A percentile compares a stretch with the other conserved stretches of the same genome.
Evolutionary conservation across 2,888 invertebrate genomes (phyloP).

Genomic region (Hecatera dysodea): DNA sequence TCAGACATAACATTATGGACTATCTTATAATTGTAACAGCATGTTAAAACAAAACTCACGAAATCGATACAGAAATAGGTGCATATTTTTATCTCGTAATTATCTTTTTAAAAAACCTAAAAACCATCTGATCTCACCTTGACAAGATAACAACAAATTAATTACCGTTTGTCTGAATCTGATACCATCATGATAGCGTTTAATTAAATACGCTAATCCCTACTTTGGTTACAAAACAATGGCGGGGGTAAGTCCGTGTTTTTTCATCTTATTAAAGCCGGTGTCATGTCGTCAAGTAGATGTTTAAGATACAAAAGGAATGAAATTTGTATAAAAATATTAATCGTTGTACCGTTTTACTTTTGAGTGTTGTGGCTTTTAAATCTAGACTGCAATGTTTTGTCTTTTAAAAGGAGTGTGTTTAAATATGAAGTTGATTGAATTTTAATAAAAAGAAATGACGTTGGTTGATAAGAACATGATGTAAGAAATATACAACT

Average conservation of each 20-base stretch:
- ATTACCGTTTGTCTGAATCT: conserved; percentile 58
- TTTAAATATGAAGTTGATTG: neutral
- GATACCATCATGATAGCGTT: conserved; percentile 65
- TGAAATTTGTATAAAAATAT: conserved; percentile 20
- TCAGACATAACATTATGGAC: too few relatives aligned
- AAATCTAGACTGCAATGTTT: neutral
- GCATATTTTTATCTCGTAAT: neutral
- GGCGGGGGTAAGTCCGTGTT: conserved; percentile 41
- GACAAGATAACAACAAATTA: conserved; percentile 53
- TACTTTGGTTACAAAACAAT: conserved; percentile 69
- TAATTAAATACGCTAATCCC: conserved; percentile 71
- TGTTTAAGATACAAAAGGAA: conserved; percentile 24
- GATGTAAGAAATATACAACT: too few relatives aligned
- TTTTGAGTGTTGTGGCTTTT: conserved; percentile 5
- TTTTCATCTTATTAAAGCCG: conserved; percentile 59
- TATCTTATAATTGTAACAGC: too few relatives aligned
- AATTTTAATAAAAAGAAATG: neutral
- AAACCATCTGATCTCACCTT: conserved; percentile 17
- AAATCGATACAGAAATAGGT: neutral
- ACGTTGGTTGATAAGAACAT: too few relatives aligned
- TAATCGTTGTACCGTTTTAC: neutral
- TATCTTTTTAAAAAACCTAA: neutral
- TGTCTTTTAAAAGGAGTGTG: neutral
- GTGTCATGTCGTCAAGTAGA: conserved; percentile 45
- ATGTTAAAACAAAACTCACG: neutral